Percentiles rank a stretch among this genome's conserved stretches.
These are phyloP conservation scores for Porphyrio hochstetteri DNA, from an alignment of 2,113 vertebrate genomes.

Conservation along the genomic window DNA sequence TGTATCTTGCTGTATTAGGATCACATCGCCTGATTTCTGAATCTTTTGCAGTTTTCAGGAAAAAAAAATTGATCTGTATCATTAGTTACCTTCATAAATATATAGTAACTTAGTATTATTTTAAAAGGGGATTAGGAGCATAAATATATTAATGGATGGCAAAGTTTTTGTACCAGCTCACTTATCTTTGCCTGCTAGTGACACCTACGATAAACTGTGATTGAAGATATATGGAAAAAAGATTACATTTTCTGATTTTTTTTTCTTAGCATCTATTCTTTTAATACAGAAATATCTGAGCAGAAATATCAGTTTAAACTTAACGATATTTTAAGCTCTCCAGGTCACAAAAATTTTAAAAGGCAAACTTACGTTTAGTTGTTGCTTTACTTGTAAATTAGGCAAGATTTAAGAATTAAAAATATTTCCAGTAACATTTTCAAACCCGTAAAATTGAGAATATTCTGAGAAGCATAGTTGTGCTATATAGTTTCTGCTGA, in stretches of 20 bases:
- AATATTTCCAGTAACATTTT: neutral
- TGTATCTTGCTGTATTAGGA: neutral
- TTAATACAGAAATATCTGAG: neutral
- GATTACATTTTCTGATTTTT: neutral
- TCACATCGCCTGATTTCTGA: neutral
- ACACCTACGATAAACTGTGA: neutral
- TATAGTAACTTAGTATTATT: neutral
- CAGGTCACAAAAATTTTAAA: neutral
- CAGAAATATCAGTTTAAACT: neutral
- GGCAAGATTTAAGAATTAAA: neutral
- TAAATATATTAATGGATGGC: neutral
- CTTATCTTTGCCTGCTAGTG: neutral
- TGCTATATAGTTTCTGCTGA: neutral
- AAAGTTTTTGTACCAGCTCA: neutral
- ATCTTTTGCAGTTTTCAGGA: neutral
- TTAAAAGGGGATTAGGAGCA: neutral
- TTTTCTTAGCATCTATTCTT: neutral
- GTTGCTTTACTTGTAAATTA: neutral
- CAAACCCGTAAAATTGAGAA: neutral
- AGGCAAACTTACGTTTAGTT: rapidly evolving
- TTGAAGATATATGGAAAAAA: neutral
- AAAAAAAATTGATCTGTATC: neutral
- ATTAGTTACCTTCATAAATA: neutral
- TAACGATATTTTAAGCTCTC: neutral
- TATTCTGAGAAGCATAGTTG: neutral